Evolutionary conservation across 2,797 vertebrate species (phyloP), one percentile per base, ranked within the genome.

Genomic region (Microctenopoma steveboyesi): DNA sequence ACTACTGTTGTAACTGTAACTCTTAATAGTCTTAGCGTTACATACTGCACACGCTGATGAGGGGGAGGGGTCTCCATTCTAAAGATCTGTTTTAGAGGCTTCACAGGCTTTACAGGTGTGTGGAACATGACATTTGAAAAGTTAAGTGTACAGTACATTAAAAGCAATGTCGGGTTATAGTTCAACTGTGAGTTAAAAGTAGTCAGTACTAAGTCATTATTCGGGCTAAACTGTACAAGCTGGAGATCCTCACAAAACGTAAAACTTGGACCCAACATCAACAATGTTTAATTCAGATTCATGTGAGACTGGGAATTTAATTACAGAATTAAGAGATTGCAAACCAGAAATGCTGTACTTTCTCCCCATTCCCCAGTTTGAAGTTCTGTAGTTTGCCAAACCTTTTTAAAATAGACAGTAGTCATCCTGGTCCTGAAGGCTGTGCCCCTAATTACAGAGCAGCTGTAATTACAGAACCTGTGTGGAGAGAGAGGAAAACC

Each of bases 361-460:
- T 89, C 74, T 86, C 74, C 78, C 69, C 85, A 73, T 79, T 63
- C 78, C 79, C 84, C 79, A 74, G 71, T 82, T 77, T 78, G 50
- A 82, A 76, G 68, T 78, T 61, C 79, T 85, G 72, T 78, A 80
- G 76, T 87, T 83, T 83, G 76, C 79, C 79, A 83, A 88, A 85
- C 72, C 78, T 81, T 91, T 90, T 89, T 84, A 89, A 87, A 90
- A 89, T 82, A 89, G 83, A 90, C 87, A 90, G 90, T 91, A 92
- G 89, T 94, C 90, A 92, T 88, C 87, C 74, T 81, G 87, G 90
- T 93, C 89, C 87, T 91, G 74, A 90, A 91, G 87, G 83, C 89
- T 92, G 88, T 91, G 86, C 91, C 89, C 89, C 78, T 95, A 95
- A 95, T 94, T 94, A 94, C 89, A 94, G 92, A 93, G 89, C 82